Percentiles rank a stretch among this genome's conserved stretches.
phyloP scores from a whole-genome alignment of 2,797 vertebrate species.

The Enteromius treurensis region DNA sequence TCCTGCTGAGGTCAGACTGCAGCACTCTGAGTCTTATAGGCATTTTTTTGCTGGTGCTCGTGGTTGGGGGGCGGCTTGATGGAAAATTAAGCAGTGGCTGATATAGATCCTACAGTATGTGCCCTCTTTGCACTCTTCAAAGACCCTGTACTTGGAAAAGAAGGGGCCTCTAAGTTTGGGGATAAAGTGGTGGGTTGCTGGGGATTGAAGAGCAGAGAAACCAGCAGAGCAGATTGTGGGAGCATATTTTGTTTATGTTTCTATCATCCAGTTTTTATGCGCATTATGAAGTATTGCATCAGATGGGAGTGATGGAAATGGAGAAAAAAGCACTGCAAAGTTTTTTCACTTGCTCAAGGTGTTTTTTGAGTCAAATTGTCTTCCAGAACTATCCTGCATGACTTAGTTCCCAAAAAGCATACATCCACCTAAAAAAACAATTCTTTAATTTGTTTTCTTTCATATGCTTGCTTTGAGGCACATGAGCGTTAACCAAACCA shows the following conservation, averaged over 20 bases:
- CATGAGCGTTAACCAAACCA: neutral
- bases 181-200: neutral
- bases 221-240: neutral
- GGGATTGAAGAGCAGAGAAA: neutral
- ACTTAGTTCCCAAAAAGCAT: no score
- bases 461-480: no score
- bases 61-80: neutral
- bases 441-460: no score
- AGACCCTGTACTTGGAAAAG: constrained; percentile 59
- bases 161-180: constrained; percentile 40
- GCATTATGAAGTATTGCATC: neutral
- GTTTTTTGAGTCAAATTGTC: no score
- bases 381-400: no score
- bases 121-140: constrained; percentile 62
- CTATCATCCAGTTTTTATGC: neutral
- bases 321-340: no score
- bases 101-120: constrained; percentile 61
- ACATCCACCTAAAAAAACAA: no score
- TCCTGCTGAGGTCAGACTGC: constrained; percentile 66
- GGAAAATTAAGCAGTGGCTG: constrained; percentile 55
- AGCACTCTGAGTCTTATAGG: constrained; percentile 21
- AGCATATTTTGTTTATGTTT: neutral
- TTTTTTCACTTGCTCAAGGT: no score
- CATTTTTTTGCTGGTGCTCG: constrained; percentile 7
- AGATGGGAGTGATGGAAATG: neutral